Base-by-base conservation (phyloP, 2,888 invertebrate genomes). In the Myopa testacea region DNA sequence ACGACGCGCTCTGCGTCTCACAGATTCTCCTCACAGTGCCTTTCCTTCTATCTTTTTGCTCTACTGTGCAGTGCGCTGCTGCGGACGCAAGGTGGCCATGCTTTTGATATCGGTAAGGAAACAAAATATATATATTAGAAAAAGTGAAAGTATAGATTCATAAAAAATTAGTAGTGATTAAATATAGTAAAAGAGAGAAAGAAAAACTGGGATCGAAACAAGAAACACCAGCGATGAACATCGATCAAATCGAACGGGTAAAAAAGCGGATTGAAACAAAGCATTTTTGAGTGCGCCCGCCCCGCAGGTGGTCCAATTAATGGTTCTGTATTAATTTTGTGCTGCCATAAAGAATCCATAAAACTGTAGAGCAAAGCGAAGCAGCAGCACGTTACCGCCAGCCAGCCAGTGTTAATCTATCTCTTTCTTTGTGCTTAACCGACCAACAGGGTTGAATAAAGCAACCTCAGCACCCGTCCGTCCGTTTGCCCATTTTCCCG, bases 1-100 rank as follows among this genome's bases (percentile, higher is more conserved):
- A 65, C 50, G 65, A 74, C 63, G 74, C 63, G 74, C 34, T 37
- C 65, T 26, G 45, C 74, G 58, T 52, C n/a, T 6, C 63, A 14
- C 50, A 83, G 85, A 86, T 83, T 87, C 87, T 86, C 87, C 87
- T 87, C 84, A 84, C 87, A 85, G 87, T 87, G 87, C 87, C 87
- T 87, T 87, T 86, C 87, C 85, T 80, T 79, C 79, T 81, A 79
- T 78, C 81, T 81, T 78, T 81, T 85, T 81, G 82, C 86, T 81
- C 80, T 86, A 80, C 81, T 86, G 80, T 82, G 86, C 85, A 84
- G 83, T 79, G 78, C 85, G 81, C 75, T 86, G 82, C 84, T 85
- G 77, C 83, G 83, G 79, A 80, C 84, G 79, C 83, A 85, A 81
- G 79, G 81, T 77, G 82, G 80, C 80, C 81, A 84, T 73, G 86